These are phyloP conservation scores for Pontoporia blainvillei DNA, from an alignment of 2,113 vertebrate genomes.

Conservation along the genomic window DNA sequence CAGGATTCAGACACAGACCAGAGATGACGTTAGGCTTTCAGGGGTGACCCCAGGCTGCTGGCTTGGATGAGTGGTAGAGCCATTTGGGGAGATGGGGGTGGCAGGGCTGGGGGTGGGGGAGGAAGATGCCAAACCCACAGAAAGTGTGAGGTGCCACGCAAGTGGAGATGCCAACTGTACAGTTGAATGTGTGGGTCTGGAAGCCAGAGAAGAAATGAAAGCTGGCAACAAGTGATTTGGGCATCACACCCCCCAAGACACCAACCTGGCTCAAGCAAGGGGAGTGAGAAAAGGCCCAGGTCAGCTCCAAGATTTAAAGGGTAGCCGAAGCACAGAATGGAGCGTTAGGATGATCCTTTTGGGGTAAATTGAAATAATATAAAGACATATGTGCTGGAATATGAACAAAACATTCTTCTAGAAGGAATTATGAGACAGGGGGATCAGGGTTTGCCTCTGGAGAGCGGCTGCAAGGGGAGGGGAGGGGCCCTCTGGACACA, in stretches of 20 bases:
- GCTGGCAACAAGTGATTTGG: background rate
- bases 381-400: background rate
- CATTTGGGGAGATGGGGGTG: background rate
- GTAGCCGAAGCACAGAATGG: no score
- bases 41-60: background rate
- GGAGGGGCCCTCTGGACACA: rapidly evolving
- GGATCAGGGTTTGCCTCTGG: background rate
- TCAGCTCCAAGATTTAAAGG: background rate
- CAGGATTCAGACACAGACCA: background rate
- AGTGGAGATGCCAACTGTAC: background rate
- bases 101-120: background rate
- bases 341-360: background rate
- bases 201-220: background rate
- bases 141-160: background rate
- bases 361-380: background rate
- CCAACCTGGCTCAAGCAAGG: rapidly evolving
- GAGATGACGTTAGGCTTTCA: rapidly evolving
- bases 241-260: rapidly evolving
- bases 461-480: background rate
- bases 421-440: background rate
- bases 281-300: background rate
- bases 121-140: background rate
- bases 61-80: background rate
- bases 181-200: background rate
- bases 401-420: background rate